Base-by-base conservation (phyloP, 2,888 invertebrate species). In the Calliscelio sp. region DNA sequence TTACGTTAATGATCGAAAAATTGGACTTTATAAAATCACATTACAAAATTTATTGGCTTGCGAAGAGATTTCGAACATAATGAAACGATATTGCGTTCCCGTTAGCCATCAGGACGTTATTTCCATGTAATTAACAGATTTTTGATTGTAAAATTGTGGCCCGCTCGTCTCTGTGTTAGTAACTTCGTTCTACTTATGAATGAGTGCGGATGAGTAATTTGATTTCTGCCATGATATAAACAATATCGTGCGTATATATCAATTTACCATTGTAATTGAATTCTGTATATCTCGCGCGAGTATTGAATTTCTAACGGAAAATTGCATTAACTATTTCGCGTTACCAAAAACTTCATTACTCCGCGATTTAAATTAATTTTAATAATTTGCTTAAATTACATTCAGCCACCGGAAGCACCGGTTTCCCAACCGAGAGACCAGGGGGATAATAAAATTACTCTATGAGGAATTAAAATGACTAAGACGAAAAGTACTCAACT, bases 341-440 rank as follows among this genome's bases (percentile, higher is more conserved):
- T 79, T 79, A 79, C 63, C 70, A 63, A 79, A 79, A 79, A 79
- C 53, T 70, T 44, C 59, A 79, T 79, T 79, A 79, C 11, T 35
- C 18, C 53, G 44, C 8, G 53, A 63, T 79, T 79, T 63, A 70
- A 61, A 70, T 79, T 70, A 35, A 70, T 51, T 70, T 35, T 70
- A 25, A 68, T 70, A 49, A 79, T 70, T 63, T 49, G 55, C 65
- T 53, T 25, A 49, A 63, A 74, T 74, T 24, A 25, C 14, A 7
- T 25, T 55, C 28, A 55, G 32, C 25, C 16, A 25, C 32, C n/a
- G 2, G 8, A 46, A 46, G 46, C 18, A 5, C 2, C 18, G 2
- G 7, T 46, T 11, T 18, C 18, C 6, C 16, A 1, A 49, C 2
- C 24, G 3, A 2, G 20, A n/a, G 59, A n/a, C n/a, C n/a, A n/a